Evolutionary conservation across 1,140 invertebrate genomes (phyloP), one percentile per base, ranked within the genome.

Genomic region (Nasonia longicornis): DNA sequence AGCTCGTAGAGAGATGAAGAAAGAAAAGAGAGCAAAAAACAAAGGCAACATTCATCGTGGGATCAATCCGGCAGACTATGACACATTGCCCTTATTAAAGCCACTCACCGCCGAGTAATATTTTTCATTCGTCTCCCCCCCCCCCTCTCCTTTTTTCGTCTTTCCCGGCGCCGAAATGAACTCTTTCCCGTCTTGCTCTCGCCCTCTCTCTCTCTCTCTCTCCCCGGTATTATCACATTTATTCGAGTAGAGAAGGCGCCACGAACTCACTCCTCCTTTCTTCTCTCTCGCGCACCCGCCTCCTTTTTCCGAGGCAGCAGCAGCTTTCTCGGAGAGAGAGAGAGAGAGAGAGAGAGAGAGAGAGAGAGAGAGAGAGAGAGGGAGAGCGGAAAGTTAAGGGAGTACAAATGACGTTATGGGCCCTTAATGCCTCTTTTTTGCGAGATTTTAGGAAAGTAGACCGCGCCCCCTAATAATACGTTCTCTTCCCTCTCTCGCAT

Each of bases 331-430:
- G 7, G 29, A 11, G 31, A 35, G 31, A 35, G 31, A 4, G 31
- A 35, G 31, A 35, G 31, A 35, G 26, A 26, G 26, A 26, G 26
- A 26, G 26, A 26, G 26, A 26, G 29, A 11, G 1, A 26, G 26
- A 26, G 26, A 26, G 26, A 26, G 26, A 26, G 29, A 11, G 31
- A 35, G 31, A 35, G 31, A 35, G 31, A 35, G 31, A 35, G 31
- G 6, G 31, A 35, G 31, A 35, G 42, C 35, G 66, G 58, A 79
- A 81, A 81, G 73, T 81, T 77, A 71, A 70, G 79, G 42, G 66
- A 75, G 74, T 81, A 81, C 70, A 79, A 82, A 82, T 82, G 74
- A 82, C 76, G 64, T 78, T 78, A 82, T 75, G 63, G 69, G 52
- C 29, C 76, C 31, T 74, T 63, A 69, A 78, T 77, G 38, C 31